Percentiles rank a stretch among this genome's conserved stretches.
These are phyloP conservation scores for Pollachius pollachius DNA, from an alignment of 2,113 vertebrate species.

Conservation along the genomic window DNA sequence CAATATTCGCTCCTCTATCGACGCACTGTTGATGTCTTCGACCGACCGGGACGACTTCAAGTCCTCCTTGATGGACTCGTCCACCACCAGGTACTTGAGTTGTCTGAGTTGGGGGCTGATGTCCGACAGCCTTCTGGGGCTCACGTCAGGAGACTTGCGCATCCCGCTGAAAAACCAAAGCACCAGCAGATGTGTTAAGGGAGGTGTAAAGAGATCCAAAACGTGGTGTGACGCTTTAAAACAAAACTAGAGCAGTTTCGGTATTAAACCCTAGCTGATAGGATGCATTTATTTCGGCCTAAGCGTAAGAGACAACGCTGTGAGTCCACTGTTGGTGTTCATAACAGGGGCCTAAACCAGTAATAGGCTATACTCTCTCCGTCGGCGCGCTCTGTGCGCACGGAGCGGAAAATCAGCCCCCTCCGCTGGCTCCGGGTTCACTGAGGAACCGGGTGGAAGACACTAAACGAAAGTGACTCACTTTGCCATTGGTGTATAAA, in stretches of 20 bases:
- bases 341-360: conserved; percentile 13
- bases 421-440: conserved; percentile 56
- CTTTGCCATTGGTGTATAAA: conserved; percentile 35
- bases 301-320: conserved; percentile 11
- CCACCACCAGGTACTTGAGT: conserved; percentile 91
- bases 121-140: conserved; percentile 92
- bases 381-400: conserved; percentile 9
- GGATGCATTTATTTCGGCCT: too few species aligned
- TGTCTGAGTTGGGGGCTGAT: conserved; percentile 96
- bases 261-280: too few species aligned
- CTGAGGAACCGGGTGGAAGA: conserved; percentile 35
- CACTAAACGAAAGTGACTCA: conserved; percentile 65
- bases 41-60: conserved; percentile 91
- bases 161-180: conserved; percentile 79
- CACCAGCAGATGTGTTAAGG: conserved; percentile 30
- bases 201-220: neutral
- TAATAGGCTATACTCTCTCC: conserved; percentile 37
- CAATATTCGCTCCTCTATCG: conserved; percentile 90
- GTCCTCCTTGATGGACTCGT: conserved; percentile 93
- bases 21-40: conserved; percentile 89
- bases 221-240: too few species aligned
- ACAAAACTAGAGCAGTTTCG: too few species aligned
- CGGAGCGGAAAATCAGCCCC: conserved; percentile 52
- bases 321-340: conserved; percentile 11
- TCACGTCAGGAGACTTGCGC: conserved; percentile 89